A percentile compares a stretch with the other conserved stretches of the same genome.
Conservation (phyloP, 2,113 vertebrate species). For the Gymnarchus niloticus region DNA sequence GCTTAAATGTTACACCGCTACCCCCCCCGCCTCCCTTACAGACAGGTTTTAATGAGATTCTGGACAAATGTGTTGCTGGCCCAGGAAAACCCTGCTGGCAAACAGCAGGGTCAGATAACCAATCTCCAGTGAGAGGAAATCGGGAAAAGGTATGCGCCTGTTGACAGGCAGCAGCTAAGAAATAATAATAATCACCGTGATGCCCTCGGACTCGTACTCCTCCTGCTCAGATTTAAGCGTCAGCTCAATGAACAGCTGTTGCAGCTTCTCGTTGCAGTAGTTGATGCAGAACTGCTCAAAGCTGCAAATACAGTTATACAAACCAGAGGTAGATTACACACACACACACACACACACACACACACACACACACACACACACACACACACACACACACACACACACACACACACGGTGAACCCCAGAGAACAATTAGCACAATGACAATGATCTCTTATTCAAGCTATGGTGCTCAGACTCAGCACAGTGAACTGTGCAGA, state of each 20-base stretch:
- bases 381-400: background rate
- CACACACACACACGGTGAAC: background rate
- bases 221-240: constrained; percentile 94
- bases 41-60: background rate
- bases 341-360: background rate
- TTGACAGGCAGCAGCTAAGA: too few relatives aligned
- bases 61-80: background rate
- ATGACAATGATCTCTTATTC: too few relatives aligned
- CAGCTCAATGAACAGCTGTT: constrained; percentile 96
- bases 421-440: background rate
- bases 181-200: constrained; percentile 70
- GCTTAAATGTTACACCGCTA: background rate
- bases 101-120: too few relatives aligned
- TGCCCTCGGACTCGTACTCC: constrained; percentile 92
- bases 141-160: background rate
- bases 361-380: background rate
- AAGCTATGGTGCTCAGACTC: background rate
- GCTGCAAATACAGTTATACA: constrained; percentile 53
- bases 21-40: background rate
- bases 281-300: constrained; percentile 99
- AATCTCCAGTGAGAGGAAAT: background rate
- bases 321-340: background rate
- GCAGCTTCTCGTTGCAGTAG: constrained; percentile 96
- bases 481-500: background rate
- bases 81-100: background rate